Evolutionary conservation across 2,113 vertebrate genomes (phyloP), one percentile per base, ranked within the genome.

Genomic region (Patagioenas fasciata): DNA sequence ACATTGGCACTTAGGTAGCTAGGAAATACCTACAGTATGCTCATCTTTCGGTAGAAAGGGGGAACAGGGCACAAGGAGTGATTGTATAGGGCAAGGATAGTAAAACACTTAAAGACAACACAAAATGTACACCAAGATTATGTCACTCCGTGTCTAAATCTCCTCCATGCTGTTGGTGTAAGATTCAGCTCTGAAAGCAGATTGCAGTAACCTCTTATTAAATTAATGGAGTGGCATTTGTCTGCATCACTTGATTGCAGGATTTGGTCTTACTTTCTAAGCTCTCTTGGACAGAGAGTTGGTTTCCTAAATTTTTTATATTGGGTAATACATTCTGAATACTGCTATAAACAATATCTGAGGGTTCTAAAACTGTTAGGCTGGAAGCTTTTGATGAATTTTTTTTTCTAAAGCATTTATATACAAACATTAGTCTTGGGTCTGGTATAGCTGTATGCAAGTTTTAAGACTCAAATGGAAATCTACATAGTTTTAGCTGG

Each of bases 181-280:
- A 88, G 80, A 83, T 67, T 80, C 61, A 71, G 53, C 67, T n/a
- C 67, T 75, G 80, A 84, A 94, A 93, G 75, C 71, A 94, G 93
- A 83, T 71, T 96, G 91, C 71, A 92, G 58, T 94, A 85, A 77
- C 77, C 51, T 62, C 74, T 88, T 95, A 85, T 92, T 95, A 94
- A 96, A 94, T 95, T 94, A 96, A 95, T 89, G 79, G 84, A 91
- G 53, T 50, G 66, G 84, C 84, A 87, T 91, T 91, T 96, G 74
- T 73, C 88, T 84, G 65, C 80, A 95, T 95, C 77, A 92, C 51
- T 83, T 95, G 88, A 93, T 95, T 96, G 88, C 67, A 93, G 88
- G 90, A 97, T 95, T 95, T 92, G 67, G 14, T 80, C 64, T 91
- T 91, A 48, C 53, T 86, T 91, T 90, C 54, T 83, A 96, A 95